A percentile compares a stretch with the other conserved stretches of the same genome.
Evolutionary conservation across 2,113 vertebrate species (phyloP).

Genomic region (Sinocyclocheilus rhinocerous): DNA sequence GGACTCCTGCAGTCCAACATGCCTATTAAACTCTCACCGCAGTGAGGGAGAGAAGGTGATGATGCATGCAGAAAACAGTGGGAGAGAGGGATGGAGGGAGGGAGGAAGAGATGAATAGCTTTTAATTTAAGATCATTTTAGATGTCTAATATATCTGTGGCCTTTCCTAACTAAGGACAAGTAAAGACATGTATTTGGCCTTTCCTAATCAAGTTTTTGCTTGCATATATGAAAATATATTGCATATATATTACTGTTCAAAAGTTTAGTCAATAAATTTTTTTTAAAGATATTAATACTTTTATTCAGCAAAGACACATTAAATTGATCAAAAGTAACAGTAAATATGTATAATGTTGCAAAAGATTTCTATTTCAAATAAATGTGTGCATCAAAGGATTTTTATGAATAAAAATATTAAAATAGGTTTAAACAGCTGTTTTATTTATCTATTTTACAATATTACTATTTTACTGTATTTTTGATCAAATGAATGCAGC

Average conservation of each 20-base stretch:
- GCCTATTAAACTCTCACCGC: neutral
- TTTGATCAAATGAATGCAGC: neutral
- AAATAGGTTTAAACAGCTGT: too few relatives aligned
- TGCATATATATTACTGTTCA: neutral
- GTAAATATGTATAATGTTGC: neutral
- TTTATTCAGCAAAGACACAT: neutral
- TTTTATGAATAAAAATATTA: too few relatives aligned
- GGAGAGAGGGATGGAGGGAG: neutral
- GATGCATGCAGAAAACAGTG: slow-evolving; percentile 8
- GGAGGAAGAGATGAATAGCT: neutral
- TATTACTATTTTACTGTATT: neutral
- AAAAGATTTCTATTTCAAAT: too few relatives aligned
- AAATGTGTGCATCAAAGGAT: neutral
- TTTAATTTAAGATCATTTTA: slow-evolving; percentile 9
- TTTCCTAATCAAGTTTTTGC: neutral
- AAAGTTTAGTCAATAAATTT: neutral
- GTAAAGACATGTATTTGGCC: neutral
- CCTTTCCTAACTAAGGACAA: neutral
- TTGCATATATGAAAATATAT: neutral
- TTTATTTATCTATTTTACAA: neutral
- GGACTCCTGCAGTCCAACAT: neutral
- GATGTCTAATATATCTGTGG: neutral
- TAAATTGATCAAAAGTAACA: neutral
- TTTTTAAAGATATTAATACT: neutral
- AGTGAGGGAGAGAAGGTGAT: neutral